Evolutionary conservation across 2,113 vertebrate species (phyloP).

Genomic region (Antennarius striatus): DNA sequence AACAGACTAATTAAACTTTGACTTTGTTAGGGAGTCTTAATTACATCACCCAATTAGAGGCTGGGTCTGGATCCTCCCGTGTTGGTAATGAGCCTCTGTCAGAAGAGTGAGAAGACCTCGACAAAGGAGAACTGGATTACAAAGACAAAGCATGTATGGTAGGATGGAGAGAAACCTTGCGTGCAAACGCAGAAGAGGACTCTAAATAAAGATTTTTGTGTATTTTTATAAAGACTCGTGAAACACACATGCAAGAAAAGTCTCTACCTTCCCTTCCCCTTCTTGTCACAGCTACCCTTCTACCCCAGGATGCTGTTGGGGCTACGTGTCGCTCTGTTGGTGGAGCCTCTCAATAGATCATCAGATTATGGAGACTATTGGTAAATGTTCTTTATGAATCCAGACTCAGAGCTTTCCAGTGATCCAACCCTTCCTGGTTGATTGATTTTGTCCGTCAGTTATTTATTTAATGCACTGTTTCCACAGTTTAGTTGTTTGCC

Average conservation of each 20-base stretch:
- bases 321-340: constrained; percentile 52
- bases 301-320: constrained; percentile 48
- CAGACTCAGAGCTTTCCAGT: constrained; percentile 1
- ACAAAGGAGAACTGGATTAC: constrained; percentile 26
- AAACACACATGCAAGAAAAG: too few relatives aligned
- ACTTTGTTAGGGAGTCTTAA: constrained; percentile 71
- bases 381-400: constrained; percentile 40
- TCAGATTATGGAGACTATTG: constrained; percentile 42
- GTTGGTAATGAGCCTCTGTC: constrained; percentile 64
- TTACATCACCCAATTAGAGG: constrained; percentile 74
- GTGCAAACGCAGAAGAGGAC: too few relatives aligned
- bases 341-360: constrained; percentile 65
- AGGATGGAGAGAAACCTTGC: not conserved
- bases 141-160: constrained; percentile 16
- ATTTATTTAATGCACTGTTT: not conserved
- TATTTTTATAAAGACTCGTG: too few relatives aligned
- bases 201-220: too few relatives aligned
- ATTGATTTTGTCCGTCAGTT: constrained; percentile 40
- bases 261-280: not conserved
- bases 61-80: constrained; percentile 45
- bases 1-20: constrained; percentile 76
- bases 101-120: constrained; percentile 15
- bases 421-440: constrained; percentile 16
- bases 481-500: too few relatives aligned
- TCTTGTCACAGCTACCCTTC: constrained; percentile 45